Percentiles rank a stretch among this genome's conserved stretches.
Conservation (phyloP, 1,140 invertebrate species). For the Drosophila arawakana region DNA sequence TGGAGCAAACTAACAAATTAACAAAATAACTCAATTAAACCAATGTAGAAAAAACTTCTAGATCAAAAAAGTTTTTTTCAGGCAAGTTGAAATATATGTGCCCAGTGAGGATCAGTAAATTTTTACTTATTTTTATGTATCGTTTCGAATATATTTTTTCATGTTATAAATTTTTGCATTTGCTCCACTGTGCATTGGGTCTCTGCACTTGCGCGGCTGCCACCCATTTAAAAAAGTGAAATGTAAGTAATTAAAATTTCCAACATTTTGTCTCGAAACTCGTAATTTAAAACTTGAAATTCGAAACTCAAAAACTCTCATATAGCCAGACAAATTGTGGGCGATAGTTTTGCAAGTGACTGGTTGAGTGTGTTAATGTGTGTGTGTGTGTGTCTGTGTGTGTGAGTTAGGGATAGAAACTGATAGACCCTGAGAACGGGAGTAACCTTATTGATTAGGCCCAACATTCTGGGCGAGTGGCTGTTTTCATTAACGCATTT, state of each 20-base stretch:
- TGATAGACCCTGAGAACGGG: background rate
- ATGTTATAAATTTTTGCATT: background rate
- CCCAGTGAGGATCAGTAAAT: no score
- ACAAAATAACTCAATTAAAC: background rate
- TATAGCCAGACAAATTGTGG: slow-evolving; percentile 24
- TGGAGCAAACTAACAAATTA: background rate
- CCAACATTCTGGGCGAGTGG: slow-evolving; percentile 2
- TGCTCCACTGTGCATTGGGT: slow-evolving; percentile 3
- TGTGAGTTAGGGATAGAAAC: background rate
- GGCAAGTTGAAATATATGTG: background rate
- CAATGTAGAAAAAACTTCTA: background rate
- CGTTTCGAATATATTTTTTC: no score
- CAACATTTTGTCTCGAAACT: slow-evolving; percentile 66
- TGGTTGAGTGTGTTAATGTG: background rate
- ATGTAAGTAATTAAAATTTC: slow-evolving; percentile 81
- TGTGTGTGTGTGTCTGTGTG: background rate
- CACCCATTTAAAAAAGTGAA: slow-evolving; percentile 73
- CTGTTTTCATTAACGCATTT: slow-evolving; percentile 37
- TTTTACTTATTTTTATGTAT: no score
- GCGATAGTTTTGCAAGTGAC: slow-evolving; percentile 1
- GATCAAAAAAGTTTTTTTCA: background rate
- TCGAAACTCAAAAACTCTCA: slow-evolving; percentile 41
- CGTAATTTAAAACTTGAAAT: slow-evolving; percentile 41
- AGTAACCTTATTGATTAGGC: slow-evolving; percentile 35
- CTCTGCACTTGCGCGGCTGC: slow-evolving; percentile 74